Conservation (phyloP, 2,113 vertebrate species). For the Dasypus novemcinctus region DNA sequence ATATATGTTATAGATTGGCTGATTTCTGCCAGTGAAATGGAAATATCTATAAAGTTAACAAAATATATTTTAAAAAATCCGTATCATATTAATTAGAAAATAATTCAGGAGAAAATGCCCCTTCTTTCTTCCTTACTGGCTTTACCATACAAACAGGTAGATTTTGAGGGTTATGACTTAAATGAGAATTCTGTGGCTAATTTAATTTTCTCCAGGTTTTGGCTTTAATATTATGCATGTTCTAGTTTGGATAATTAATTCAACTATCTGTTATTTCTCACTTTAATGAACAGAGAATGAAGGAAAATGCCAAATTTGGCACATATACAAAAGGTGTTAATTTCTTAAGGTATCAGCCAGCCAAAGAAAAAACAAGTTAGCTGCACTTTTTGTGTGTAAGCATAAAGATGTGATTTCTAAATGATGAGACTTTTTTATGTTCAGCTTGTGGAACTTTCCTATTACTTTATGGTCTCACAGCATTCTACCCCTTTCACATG, state of each 20-base stretch:
- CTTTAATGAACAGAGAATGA: background rate
- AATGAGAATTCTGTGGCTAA: conserved; percentile 29
- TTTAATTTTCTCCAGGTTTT: conserved; percentile 19
- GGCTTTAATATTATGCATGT: background rate
- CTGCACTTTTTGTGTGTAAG: background rate
- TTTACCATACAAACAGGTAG: background rate
- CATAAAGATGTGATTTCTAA: background rate
- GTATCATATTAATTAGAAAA: background rate
- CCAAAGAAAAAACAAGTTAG: background rate
- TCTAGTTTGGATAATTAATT: conserved; percentile 55
- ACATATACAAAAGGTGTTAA: background rate
- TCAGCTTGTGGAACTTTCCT: background rate
- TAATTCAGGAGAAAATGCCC: background rate
- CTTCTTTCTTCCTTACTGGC: background rate
- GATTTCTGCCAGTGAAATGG: background rate
- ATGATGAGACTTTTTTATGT: background rate
- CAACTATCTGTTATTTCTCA: conserved; percentile 34
- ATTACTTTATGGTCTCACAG: background rate
- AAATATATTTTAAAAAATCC: background rate
- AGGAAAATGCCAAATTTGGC: conserved; percentile 29
- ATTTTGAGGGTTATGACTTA: background rate
- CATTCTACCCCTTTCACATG: background rate
- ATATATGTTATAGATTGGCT: no score
- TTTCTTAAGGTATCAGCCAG: conserved; percentile 15
- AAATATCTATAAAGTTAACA: background rate